Evolutionary conservation across 1,140 invertebrate species (phyloP).

Genomic region (Cydia splendana): DNA sequence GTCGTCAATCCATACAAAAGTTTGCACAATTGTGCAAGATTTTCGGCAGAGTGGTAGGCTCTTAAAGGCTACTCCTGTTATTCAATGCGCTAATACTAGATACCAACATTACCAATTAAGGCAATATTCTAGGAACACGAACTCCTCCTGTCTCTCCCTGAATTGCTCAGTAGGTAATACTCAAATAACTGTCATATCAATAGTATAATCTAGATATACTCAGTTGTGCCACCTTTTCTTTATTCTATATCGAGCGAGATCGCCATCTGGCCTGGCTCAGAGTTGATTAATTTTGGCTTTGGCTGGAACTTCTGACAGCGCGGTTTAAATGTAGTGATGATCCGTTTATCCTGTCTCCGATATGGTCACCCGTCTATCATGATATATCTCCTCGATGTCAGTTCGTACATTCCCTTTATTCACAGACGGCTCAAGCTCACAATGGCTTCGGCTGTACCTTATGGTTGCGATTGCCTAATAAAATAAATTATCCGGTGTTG

Average conservation of each 20-base stretch:
- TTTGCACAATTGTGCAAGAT: too few relatives aligned
- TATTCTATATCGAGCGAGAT: slow-evolving; percentile 16
- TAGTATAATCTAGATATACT: neutral
- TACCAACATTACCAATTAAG: neutral
- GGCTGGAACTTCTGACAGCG: slow-evolving; percentile 22
- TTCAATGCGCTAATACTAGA: too few relatives aligned
- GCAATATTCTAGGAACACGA: neutral
- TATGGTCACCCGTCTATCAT: slow-evolving; percentile 21
- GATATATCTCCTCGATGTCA: slow-evolving; percentile 3
- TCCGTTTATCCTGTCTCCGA: slow-evolving; percentile 23
- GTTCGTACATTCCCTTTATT: slow-evolving; percentile 25
- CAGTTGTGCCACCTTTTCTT: neutral
- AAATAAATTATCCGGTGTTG: slow-evolving; percentile 30
- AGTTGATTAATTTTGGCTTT: neutral
- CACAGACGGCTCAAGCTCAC: slow-evolving; percentile 2
- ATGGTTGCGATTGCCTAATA: slow-evolving; percentile 32
- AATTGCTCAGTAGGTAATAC: neutral
- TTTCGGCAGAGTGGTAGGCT: too few relatives aligned
- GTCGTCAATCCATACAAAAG: too few relatives aligned
- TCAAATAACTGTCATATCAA: neutral
- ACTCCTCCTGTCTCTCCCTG: neutral
- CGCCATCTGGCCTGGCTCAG: slow-evolving; percentile 26
- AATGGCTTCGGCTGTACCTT: neutral
- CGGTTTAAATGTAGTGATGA: slow-evolving; percentile 28
- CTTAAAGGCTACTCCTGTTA: too few relatives aligned